These are phyloP conservation scores for Monochamus alternatus DNA, from an alignment of 2,888 invertebrate species.

Conservation along the genomic window DNA sequence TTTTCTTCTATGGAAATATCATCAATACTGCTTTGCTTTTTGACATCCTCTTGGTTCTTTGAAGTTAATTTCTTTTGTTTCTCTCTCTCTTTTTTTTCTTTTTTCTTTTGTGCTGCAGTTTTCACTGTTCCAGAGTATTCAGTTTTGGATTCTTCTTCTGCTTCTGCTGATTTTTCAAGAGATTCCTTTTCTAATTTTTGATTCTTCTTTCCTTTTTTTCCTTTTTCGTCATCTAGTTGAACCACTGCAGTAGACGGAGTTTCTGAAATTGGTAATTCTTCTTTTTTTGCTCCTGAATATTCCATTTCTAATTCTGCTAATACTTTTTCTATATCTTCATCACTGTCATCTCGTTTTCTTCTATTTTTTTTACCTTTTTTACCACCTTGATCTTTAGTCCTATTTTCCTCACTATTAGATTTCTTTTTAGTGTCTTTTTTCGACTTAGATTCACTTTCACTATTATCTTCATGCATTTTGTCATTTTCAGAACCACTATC, in stretches of 20 bases:
- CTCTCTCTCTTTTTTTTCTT: constrained; percentile 89
- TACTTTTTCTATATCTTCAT: constrained; percentile 88
- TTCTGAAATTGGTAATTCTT: constrained; percentile 55
- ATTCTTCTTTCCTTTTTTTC: constrained; percentile 51
- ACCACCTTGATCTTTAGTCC: constrained; percentile 69
- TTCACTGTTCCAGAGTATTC: constrained; percentile 79
- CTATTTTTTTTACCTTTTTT: constrained; percentile 85
- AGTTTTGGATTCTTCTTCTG: constrained; percentile 71
- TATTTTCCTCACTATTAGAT: constrained; percentile 68
- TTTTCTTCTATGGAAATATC: constrained; percentile 49
- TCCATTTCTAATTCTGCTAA: constrained; percentile 88
- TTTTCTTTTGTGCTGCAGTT: constrained; percentile 90
- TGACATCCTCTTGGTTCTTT: constrained; percentile 67
- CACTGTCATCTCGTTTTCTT: constrained; percentile 83
- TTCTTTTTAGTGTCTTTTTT: constrained; percentile 69
- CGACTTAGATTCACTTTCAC: constrained; percentile 68
- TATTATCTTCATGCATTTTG: constrained; percentile 64
- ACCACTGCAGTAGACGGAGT: constrained; percentile 62
- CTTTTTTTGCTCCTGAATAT: constrained; percentile 74
- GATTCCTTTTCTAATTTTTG: constrained; percentile 56
- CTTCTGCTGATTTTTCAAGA: constrained; percentile 38
- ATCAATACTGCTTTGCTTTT: constrained; percentile 43
- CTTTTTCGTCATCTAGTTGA: constrained; percentile 68
- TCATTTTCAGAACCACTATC: constrained; percentile 72
- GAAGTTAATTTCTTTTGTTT: constrained; percentile 83